These are phyloP conservation scores for Eucera pruinosa DNA, from an alignment of 2,888 invertebrate species.

Conservation along the genomic window DNA sequence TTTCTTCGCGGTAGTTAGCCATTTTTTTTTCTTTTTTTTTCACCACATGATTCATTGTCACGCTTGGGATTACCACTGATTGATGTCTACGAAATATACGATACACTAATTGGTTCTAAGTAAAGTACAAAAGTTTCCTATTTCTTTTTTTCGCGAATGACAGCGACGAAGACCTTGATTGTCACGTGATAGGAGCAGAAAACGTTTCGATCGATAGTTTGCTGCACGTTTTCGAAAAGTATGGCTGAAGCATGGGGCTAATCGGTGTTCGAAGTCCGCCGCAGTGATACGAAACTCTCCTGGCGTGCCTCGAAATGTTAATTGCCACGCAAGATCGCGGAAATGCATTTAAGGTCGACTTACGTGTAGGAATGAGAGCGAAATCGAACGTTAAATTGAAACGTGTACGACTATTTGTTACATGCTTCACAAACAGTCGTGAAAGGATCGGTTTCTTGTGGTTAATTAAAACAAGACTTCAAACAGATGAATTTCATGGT, in stretches of 20 bases:
- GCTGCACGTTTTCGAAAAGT: neutral
- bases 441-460: neutral
- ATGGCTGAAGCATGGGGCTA: neutral
- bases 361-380: neutral
- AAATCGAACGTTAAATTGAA: neutral
- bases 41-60: constrained; percentile 26
- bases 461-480: no score
- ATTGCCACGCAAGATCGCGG: constrained; percentile 20
- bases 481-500: no score
- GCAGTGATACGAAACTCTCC: neutral
- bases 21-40: neutral
- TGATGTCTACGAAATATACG: constrained; percentile 4
- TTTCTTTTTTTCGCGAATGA: neutral
- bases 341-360: constrained; percentile 19
- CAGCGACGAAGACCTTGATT: neutral
- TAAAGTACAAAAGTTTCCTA: constrained; percentile 21
- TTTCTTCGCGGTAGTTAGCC: constrained; percentile 6
- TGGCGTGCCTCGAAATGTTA: constrained; percentile 8
- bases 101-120: constrained; percentile 6
- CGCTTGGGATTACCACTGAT: constrained; percentile 38
- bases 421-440: no score
- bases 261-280: neutral
- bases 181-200: neutral
- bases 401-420: neutral
- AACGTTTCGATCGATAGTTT: neutral